Evolutionary conservation across 2,113 vertebrate genomes (phyloP).

Genomic region (Pterocles burchelli): DNA sequence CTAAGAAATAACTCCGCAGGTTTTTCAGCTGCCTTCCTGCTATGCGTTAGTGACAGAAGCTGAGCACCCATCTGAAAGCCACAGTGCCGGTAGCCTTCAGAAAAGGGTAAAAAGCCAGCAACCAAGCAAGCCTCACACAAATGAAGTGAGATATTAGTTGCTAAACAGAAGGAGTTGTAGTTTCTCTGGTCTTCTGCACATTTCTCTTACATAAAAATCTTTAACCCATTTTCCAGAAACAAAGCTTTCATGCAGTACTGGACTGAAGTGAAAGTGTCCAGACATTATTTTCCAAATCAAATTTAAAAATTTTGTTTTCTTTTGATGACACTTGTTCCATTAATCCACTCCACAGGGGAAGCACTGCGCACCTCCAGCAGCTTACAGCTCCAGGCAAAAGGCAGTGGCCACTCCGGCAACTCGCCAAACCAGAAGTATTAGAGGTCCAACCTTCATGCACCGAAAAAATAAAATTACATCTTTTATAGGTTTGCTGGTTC

Average conservation of each 20-base stretch:
- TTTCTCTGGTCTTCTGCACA: background rate
- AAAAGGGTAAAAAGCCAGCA: background rate
- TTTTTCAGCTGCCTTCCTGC: background rate
- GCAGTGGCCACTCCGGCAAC: background rate
- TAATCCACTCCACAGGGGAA: background rate
- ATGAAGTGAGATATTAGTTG: background rate
- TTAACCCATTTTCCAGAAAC: background rate
- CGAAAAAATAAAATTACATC: background rate
- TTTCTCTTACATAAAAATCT: background rate
- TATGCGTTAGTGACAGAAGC: fast-evolving
- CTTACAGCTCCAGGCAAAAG: background rate
- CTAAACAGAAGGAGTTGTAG: background rate
- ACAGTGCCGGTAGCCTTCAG: background rate
- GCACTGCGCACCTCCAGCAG: background rate
- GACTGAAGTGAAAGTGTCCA: background rate
- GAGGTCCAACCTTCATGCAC: background rate
- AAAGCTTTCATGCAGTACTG: background rate
- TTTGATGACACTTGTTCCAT: background rate
- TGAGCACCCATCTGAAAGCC: background rate
- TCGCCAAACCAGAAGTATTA: background rate
- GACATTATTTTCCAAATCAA: background rate
- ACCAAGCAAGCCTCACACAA: background rate
- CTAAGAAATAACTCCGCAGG: background rate
- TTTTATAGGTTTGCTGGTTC: background rate
- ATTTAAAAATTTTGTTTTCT: background rate